A percentile compares a stretch with the other conserved stretches of the same genome.
Conservation (phyloP, 2,888 invertebrate genomes). For the Machimus rusticus region DNA sequence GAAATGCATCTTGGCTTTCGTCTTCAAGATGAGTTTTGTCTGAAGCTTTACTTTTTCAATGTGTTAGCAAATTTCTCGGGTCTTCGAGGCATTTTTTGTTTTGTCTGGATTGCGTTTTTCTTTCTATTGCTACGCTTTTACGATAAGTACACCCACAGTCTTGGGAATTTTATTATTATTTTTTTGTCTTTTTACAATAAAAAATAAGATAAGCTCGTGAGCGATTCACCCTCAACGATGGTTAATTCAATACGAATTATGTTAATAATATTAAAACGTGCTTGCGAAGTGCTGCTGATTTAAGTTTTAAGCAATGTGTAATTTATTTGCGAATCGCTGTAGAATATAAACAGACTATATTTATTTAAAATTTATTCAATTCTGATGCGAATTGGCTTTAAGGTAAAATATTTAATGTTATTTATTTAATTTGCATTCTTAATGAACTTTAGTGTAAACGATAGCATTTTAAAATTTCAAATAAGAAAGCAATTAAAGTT, state of each 20-base stretch:
- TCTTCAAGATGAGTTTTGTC: neutral
- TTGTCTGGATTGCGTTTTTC: neutral
- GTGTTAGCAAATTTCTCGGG: neutral
- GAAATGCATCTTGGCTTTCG: neutral
- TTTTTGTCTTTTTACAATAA: neutral
- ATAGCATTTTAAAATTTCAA: neutral
- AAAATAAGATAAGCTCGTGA: neutral
- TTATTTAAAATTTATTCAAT: neutral
- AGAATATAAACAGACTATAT: neutral
- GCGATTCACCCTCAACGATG: neutral
- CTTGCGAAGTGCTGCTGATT: neutral
- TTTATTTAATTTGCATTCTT: neutral
- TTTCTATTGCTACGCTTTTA: neutral
- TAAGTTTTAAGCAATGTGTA: neutral
- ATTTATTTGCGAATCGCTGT: neutral
- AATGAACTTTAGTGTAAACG: neutral
- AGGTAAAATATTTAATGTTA: neutral
- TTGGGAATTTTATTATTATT: neutral
- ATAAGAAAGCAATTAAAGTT: neutral
- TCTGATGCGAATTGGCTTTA: neutral
- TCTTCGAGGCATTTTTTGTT: slow-evolving; percentile 19
- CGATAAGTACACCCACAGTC: neutral
- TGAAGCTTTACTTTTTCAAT: slow-evolving; percentile 7
- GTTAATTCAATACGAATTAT: neutral
- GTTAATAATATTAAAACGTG: neutral